Conservation (phyloP, 2,113 vertebrate genomes). For the Pseudonaja textilis region DNA sequence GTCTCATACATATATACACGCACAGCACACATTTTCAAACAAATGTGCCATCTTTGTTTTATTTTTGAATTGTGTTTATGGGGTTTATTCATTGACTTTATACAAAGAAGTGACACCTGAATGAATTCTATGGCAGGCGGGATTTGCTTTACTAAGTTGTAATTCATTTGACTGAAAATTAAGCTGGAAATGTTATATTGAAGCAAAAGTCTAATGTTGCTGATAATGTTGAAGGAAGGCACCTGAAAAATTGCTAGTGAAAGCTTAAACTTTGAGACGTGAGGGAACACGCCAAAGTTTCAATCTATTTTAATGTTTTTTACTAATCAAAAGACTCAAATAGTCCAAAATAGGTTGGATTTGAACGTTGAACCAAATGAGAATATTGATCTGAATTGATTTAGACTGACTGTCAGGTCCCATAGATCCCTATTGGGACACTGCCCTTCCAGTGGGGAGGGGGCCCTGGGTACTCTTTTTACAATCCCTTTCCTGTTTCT, state of each 20-base stretch:
- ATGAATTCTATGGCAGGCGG: background rate
- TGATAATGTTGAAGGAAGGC: background rate
- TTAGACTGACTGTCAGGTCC: background rate
- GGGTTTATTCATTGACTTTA: conserved; percentile 42
- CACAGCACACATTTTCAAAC: background rate
- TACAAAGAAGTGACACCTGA: conserved; percentile 17
- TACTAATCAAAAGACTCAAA: background rate
- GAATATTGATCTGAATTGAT: background rate
- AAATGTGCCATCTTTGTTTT: background rate
- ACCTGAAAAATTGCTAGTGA: background rate
- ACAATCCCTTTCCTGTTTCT: too few relatives aligned
- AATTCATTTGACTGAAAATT: background rate
- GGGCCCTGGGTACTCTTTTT: too few relatives aligned
- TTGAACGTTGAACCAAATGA: background rate
- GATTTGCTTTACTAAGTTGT: background rate
- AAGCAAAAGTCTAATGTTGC: background rate
- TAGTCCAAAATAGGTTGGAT: background rate
- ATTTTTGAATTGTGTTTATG: conserved; percentile 40
- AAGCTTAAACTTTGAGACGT: background rate
- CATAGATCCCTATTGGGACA: too few relatives aligned
- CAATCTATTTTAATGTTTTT: background rate
- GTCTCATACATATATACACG: background rate
- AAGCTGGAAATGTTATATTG: background rate
- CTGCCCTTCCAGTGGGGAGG: too few relatives aligned
- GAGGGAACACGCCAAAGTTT: background rate